phyloP scores from a whole-genome alignment of 2,888 invertebrate genomes.

The Antheraea yamamai region DNA sequence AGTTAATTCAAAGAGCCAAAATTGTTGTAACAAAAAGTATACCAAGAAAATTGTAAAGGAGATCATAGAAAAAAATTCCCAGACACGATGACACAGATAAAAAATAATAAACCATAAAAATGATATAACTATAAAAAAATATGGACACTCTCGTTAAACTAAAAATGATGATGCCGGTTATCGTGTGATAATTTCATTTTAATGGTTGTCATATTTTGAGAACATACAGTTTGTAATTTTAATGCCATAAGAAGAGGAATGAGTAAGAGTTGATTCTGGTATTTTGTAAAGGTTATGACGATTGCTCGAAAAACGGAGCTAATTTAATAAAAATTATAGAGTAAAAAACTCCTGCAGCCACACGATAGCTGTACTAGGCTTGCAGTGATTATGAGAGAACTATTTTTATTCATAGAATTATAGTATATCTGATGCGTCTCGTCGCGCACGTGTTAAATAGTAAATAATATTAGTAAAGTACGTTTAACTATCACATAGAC shows the following conservation, averaged over 20 bases:
- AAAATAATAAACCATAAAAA: neutral
- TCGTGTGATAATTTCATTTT: neutral
- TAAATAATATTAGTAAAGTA: neutral
- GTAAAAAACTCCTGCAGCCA: neutral
- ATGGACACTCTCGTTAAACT: neutral
- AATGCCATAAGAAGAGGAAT: neutral
- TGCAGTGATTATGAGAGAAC: neutral
- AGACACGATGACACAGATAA: conserved; percentile 11
- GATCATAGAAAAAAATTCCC: neutral
- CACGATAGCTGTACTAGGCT: neutral
- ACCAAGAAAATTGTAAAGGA: neutral
- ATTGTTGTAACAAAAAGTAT: no score
- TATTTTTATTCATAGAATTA: neutral
- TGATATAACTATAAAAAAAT: conserved; percentile 9
- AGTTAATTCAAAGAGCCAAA: no score
- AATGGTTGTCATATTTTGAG: neutral
- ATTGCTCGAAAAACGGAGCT: neutral
- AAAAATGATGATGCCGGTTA: neutral
- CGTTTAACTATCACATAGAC: neutral
- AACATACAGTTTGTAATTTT: neutral
- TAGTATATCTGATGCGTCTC: no score
- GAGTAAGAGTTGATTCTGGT: neutral
- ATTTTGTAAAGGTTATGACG: neutral
- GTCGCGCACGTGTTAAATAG: neutral
- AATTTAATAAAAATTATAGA: neutral